Evolutionary conservation across 1,140 invertebrate species (phyloP).

Genomic region (Wasmannia auropunctata): DNA sequence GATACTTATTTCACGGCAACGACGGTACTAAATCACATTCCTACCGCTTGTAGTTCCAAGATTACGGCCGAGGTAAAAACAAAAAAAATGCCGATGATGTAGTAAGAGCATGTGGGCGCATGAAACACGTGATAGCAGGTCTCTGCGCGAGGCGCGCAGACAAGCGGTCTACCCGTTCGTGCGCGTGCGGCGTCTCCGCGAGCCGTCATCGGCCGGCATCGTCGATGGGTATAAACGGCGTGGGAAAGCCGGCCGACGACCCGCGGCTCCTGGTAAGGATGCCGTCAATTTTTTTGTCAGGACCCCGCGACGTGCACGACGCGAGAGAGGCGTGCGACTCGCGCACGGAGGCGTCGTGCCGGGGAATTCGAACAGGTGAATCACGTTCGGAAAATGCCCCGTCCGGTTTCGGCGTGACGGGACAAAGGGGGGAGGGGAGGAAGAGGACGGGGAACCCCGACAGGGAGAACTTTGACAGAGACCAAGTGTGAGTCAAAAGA

Average conservation of each 20-base stretch:
- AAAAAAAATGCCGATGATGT: not conserved
- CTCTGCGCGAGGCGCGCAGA: not conserved
- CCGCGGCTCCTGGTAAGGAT: conserved; percentile 12
- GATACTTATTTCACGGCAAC: not conserved
- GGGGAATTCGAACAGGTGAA: conserved; percentile 48
- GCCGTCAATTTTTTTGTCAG: conserved; percentile 28
- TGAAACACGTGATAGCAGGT: not conserved
- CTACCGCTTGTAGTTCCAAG: not conserved
- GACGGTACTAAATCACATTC: conserved; percentile 13
- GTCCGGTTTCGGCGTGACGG: not conserved
- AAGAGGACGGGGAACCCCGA: not conserved
- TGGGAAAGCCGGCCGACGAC: conserved; percentile 41
- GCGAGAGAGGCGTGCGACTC: conserved; percentile 13
- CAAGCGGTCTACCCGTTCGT: conserved; percentile 3
- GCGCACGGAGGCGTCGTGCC: not conserved
- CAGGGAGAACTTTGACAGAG: not conserved
- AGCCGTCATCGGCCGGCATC: conserved; percentile 29
- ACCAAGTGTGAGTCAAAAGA: conserved; percentile 58
- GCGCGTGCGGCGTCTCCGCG: conserved; percentile 26
- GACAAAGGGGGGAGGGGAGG: too few species aligned
- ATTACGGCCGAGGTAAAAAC: not conserved
- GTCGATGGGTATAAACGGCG: conserved; percentile 34
- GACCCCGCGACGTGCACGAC: conserved; percentile 18
- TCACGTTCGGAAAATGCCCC: conserved; percentile 41
- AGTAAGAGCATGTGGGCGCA: conserved; percentile 1